A percentile compares a stretch with the other conserved stretches of the same genome.
Evolutionary conservation across 2,797 vertebrate species (phyloP).

Genomic region (Sitta carolinensis): DNA sequence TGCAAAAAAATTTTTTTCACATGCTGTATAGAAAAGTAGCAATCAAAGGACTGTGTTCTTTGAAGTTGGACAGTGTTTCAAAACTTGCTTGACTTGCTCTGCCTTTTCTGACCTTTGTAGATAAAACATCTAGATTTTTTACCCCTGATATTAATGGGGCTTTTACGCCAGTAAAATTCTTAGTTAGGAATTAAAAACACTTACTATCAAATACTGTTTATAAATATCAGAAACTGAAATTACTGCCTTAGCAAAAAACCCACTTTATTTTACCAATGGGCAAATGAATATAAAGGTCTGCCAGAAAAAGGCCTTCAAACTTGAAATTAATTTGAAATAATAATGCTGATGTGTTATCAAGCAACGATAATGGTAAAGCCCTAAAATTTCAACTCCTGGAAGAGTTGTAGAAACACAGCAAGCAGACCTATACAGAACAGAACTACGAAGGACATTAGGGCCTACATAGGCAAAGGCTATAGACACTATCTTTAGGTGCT

Average conservation of each 20-base stretch:
- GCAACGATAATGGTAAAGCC: not conserved
- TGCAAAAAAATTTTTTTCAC: not conserved
- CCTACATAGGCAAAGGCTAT: not conserved
- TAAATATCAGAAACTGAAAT: not conserved
- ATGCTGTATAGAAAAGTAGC: not conserved
- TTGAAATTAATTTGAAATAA: not conserved
- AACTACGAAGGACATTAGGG: not conserved
- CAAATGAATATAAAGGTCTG: not conserved
- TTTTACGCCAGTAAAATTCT: not conserved
- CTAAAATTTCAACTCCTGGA: not conserved
- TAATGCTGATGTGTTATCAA: not conserved
- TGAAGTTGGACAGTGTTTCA: not conserved
- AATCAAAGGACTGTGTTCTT: not conserved
- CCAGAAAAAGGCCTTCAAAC: not conserved
- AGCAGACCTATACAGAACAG: not conserved
- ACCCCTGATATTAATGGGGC: fast-evolving
- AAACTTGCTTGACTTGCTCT: not conserved
- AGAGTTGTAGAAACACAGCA: not conserved
- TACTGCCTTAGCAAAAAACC: not conserved
- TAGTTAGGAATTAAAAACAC: not conserved
- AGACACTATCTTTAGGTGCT: not conserved
- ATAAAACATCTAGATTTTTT: not conserved
- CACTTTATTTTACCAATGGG: not conserved
- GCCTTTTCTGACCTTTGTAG: not conserved
- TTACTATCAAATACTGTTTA: not conserved